These are phyloP conservation scores for Dicyrtoma fusca DNA, from an alignment of 2,888 invertebrate genomes.

Conservation along the genomic window DNA sequence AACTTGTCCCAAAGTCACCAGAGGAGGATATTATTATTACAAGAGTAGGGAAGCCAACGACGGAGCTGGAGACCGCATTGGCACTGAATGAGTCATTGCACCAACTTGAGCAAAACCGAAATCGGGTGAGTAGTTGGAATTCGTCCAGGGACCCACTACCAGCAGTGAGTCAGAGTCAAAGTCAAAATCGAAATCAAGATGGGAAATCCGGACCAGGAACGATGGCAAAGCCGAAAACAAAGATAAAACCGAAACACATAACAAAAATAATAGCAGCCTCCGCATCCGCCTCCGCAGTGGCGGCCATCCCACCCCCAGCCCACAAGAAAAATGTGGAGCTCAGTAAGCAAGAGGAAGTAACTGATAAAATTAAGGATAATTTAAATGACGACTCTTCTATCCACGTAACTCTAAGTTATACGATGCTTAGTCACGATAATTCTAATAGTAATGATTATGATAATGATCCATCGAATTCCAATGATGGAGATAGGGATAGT, in stretches of 20 bases:
- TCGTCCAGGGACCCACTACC: background rate
- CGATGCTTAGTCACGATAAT: background rate
- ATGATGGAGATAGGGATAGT: background rate
- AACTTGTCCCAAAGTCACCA: background rate
- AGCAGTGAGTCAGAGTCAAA: background rate
- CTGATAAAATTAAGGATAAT: background rate
- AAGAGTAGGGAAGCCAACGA: background rate
- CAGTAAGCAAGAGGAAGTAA: background rate
- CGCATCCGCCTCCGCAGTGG: background rate
- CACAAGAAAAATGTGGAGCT: background rate
- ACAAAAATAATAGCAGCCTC: no score
- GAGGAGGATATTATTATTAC: background rate
- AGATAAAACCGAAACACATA: no score
- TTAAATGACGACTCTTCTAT: constrained; percentile 4
- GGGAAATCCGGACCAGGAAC: background rate
- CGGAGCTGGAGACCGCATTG: background rate
- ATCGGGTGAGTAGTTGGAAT: background rate
- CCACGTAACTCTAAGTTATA: constrained; percentile 27
- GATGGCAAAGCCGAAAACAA: background rate
- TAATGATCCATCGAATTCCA: no score
- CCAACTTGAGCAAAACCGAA: background rate
- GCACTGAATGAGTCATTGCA: constrained; percentile 12
- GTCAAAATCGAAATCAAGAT: background rate
- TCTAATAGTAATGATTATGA: background rate
- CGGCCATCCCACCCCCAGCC: background rate